phyloP scores from a whole-genome alignment of 2,797 vertebrate species.

The Sebastes nivosus region DNA sequence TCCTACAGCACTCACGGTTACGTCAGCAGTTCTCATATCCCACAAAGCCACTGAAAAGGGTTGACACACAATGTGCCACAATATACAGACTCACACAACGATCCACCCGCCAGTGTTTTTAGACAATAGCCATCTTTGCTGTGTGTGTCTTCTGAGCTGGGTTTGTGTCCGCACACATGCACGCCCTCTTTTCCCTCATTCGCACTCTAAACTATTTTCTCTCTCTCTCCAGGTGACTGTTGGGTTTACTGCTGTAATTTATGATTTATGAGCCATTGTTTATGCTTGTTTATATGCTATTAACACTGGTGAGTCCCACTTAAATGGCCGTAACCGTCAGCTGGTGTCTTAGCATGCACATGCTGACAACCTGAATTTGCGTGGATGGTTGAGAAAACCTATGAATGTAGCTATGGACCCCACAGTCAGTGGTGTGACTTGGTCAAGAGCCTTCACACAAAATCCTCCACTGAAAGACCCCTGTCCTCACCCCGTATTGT shows the following conservation, averaged over 20 bases:
- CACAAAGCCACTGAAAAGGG: constrained; percentile 77
- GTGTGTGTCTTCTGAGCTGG: constrained; percentile 37
- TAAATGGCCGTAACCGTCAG: constrained; percentile 9
- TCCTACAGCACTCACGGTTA: constrained; percentile 74
- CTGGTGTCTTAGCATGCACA: constrained; percentile 18
- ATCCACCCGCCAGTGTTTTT: constrained; percentile 72
- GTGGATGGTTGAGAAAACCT: constrained; percentile 35
- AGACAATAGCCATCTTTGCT: constrained; percentile 62
- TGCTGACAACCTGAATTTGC: constrained; percentile 45
- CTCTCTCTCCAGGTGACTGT: background rate
- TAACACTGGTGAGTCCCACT: background rate
- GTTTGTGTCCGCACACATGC: constrained; percentile 11
- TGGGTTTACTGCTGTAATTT: constrained; percentile 28
- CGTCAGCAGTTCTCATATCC: constrained; percentile 81
- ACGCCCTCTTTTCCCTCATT: background rate
- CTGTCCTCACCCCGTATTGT: constrained; percentile 72
- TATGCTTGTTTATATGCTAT: constrained; percentile 3
- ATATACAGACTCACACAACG: constrained; percentile 67
- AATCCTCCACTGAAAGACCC: constrained; percentile 69
- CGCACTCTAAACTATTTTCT: background rate
- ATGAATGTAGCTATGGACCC: constrained; percentile 56
- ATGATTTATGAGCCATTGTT: constrained; percentile 9
- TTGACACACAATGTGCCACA: constrained; percentile 76
- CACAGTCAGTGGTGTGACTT: constrained; percentile 71
- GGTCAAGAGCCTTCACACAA: constrained; percentile 75